Conservation (phyloP, 1,140 invertebrate genomes). For the Drosophila novamexicana region DNA sequence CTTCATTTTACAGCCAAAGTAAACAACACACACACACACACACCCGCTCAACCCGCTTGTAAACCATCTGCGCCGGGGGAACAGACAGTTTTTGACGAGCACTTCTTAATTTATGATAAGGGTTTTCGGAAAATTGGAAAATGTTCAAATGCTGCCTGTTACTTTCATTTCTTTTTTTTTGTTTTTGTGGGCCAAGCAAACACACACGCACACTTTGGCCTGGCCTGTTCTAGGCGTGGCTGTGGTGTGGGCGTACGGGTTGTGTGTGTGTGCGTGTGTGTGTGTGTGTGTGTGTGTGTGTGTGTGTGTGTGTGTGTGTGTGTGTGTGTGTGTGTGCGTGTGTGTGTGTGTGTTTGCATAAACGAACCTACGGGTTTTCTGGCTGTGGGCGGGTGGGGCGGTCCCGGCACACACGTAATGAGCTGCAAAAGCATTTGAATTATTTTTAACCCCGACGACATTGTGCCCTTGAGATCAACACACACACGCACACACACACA, state of each 20-base stretch:
- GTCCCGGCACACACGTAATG: conserved; percentile 69
- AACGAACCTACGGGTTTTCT: conserved; percentile 71
- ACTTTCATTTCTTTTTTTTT: conserved; percentile 19
- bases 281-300: conserved; percentile 54
- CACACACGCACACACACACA: conserved; percentile 25
- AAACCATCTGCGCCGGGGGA: conserved; percentile 39
- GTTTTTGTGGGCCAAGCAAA: conserved; percentile 20
- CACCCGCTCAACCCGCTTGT: conserved; percentile 15
- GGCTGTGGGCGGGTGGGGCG: conserved; percentile 2
- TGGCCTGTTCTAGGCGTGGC: not conserved
- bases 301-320: conserved; percentile 36
- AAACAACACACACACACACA: conserved; percentile 52
- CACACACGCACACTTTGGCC: conserved; percentile 18
- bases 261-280: conserved; percentile 15
- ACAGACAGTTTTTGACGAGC: conserved; percentile 82
- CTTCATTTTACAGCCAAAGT: conserved; percentile 68
- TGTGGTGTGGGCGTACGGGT: conserved; percentile 4
- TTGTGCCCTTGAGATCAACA: conserved; percentile 82
- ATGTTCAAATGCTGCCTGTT: conserved; percentile 75
- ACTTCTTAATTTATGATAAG: conserved; percentile 84
- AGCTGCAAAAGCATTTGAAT: conserved; percentile 83
- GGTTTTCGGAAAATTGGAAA: conserved; percentile 83
- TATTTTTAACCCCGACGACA: conserved; percentile 84
- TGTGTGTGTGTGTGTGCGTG: conserved; percentile 30
- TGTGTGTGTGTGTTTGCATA: conserved; percentile 53